Evolutionary conservation across 2,888 invertebrate genomes (phyloP).

Genomic region (Eudasyphora cyanicolor): DNA sequence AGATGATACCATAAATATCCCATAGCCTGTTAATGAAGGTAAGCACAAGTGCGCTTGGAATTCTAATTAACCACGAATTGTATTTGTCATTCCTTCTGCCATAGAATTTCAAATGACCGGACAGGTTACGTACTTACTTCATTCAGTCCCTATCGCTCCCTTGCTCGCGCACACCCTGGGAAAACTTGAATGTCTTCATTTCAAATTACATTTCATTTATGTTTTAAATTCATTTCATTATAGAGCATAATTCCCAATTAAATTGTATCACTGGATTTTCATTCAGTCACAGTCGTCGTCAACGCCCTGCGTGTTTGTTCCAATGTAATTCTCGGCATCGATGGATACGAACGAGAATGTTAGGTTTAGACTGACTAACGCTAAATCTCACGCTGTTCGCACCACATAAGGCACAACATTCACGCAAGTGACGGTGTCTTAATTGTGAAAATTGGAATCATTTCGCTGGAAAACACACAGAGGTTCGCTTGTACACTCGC

Average conservation of each 20-base stretch:
- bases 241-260: slow-evolving; percentile 25
- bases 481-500: too few species aligned
- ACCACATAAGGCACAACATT: neutral
- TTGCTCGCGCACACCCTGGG: neutral
- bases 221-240: slow-evolving; percentile 16
- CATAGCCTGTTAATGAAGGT: neutral
- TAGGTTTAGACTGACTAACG: too few species aligned
- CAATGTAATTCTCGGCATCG: neutral
- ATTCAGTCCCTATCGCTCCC: neutral
- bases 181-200: slow-evolving; percentile 8
- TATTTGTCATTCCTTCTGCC: neutral
- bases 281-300: too few species aligned
- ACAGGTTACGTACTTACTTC: too few species aligned
- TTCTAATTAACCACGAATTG: neutral
- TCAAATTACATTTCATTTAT: neutral
- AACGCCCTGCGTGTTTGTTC: neutral
- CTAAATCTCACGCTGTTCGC: slow-evolving; percentile 27
- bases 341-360: neutral
- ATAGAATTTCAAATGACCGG: too few species aligned
- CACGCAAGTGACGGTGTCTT: neutral
- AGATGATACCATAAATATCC: too few species aligned
- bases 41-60: neutral
- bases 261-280: slow-evolving; percentile 24
- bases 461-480: neutral
- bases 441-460: neutral